These are phyloP conservation scores for Nibea coibor DNA, from an alignment of 2,113 vertebrate species.

Conservation along the genomic window DNA sequence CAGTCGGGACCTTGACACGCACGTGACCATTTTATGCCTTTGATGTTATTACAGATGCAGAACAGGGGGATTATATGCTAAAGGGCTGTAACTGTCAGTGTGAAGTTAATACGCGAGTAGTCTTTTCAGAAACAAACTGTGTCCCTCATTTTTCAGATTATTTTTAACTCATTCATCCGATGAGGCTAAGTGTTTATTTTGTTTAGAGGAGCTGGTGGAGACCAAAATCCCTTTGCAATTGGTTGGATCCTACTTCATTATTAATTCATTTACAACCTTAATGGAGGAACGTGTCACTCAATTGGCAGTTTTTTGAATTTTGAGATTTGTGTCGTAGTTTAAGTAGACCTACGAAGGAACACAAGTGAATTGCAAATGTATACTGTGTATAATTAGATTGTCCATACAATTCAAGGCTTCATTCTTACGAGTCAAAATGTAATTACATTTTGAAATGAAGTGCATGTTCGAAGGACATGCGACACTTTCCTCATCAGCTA, in stretches of 20 bases:
- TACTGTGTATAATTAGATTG: neutral
- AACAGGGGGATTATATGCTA: conserved; percentile 10
- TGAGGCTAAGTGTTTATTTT: neutral
- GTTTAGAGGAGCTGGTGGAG: neutral
- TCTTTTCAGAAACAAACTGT: conserved; percentile 1
- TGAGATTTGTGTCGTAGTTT: neutral
- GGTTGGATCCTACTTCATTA: neutral
- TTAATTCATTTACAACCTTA: neutral
- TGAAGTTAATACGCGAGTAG: conserved; percentile 13
- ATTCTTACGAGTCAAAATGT: neutral
- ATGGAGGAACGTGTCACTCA: neutral
- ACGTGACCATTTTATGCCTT: conserved; percentile 34
- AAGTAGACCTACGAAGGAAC: neutral
- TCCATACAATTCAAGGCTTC: neutral
- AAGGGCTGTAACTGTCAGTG: neutral
- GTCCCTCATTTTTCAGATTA: neutral
- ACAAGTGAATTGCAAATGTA: neutral
- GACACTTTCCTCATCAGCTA: neutral
- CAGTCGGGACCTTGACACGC: conserved; percentile 43
- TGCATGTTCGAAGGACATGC: too few relatives aligned
- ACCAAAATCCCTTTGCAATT: neutral
- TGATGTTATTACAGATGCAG: conserved; percentile 36
- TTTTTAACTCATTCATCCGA: neutral
- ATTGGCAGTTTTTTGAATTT: neutral
- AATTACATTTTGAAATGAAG: too few relatives aligned